These are phyloP conservation scores for Benitochromis conjunctus DNA, from an alignment of 2,113 vertebrate species.

Conservation along the genomic window DNA sequence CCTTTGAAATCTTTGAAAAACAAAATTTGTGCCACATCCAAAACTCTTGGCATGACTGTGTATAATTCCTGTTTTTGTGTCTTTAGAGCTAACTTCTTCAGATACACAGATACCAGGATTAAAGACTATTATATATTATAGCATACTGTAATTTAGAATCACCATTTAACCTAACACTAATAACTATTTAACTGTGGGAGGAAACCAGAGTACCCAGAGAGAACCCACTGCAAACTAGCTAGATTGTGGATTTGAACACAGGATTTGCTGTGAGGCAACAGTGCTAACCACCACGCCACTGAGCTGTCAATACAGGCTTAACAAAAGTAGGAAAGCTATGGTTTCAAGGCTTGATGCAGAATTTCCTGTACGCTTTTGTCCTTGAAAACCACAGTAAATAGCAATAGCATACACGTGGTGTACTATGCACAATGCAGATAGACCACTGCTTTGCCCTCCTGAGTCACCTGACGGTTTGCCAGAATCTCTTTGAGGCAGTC, in stretches of 20 bases:
- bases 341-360: neutral
- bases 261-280: neutral
- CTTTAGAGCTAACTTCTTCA: neutral
- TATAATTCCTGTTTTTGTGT: neutral
- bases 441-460: too few species aligned
- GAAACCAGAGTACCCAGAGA: too few species aligned
- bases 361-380: neutral
- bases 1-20: neutral
- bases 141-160: too few species aligned
- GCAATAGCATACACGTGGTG: too few species aligned
- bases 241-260: neutral
- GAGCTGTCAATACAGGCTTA: neutral
- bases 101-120: neutral
- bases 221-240: too few species aligned
- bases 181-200: too few species aligned
- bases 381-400: neutral
- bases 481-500: too few species aligned
- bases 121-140: neutral
- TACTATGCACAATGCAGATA: too few species aligned
- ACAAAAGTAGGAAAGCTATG: neutral
- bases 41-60: neutral
- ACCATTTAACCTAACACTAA: too few species aligned
- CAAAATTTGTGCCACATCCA: neutral
- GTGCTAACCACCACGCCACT: accelerated
- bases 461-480: too few species aligned